These are phyloP conservation scores for Menura novaehollandiae DNA, from an alignment of 2,113 vertebrate genomes.

Conservation along the genomic window DNA sequence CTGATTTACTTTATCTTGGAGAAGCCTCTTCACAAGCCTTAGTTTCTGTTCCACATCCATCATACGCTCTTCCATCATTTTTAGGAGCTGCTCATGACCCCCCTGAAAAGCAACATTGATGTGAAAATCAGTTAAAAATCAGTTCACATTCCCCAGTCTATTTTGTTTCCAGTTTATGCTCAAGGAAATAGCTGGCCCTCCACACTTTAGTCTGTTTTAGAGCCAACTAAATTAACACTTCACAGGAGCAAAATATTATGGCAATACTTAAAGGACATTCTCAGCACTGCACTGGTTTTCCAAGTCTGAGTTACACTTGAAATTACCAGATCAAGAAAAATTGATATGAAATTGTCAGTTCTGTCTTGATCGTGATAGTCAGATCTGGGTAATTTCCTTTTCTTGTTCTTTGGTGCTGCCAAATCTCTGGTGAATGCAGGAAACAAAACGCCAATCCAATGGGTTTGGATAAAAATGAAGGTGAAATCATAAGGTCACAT, in stretches of 20 bases:
- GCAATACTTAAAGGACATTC: background rate
- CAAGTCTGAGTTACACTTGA: background rate
- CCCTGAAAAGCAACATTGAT: slow-evolving; percentile 70
- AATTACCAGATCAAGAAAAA: background rate
- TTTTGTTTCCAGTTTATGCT: background rate
- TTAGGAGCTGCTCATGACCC: slow-evolving; percentile 77
- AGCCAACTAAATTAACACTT: background rate
- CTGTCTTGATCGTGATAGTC: background rate
- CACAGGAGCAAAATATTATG: background rate
- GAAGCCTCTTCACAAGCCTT: slow-evolving; percentile 87
- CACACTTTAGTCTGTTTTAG: background rate
- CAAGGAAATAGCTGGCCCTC: background rate
- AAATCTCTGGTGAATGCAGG: background rate
- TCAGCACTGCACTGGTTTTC: background rate
- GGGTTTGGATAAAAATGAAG: background rate
- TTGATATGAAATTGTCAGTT: background rate
- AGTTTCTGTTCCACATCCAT: slow-evolving; percentile 89
- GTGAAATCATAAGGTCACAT: fast-evolving
- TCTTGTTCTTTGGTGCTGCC: background rate
- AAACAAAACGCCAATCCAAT: background rate
- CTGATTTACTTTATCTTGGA: slow-evolving; percentile 92
- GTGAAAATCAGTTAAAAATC: background rate
- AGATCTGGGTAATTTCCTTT: background rate
- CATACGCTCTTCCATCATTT: slow-evolving; percentile 89
- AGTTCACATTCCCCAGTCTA: background rate